Conservation (phyloP, 2,113 vertebrate species). For the rabbit (Oryctolagus cuniculus) region mOryCun1.1 NC_091439.1:36551001-36551500, state of each 20-base stretch:
- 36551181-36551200: not conserved
- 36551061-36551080: not conserved
- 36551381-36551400: too few relatives aligned
- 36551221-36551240: not conserved
- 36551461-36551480: not conserved
- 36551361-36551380: too few relatives aligned
- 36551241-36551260: not conserved
- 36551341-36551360: too few relatives aligned
- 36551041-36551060: conserved; percentile 14
- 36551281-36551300: too few relatives aligned
- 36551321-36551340: too few relatives aligned
- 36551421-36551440: too few relatives aligned
- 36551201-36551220: not conserved
- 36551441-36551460: too few relatives aligned
- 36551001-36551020: conserved; percentile 1
- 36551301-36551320: too few relatives aligned
- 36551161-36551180: not conserved
- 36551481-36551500: not conserved
- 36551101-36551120: not conserved
- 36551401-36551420: too few relatives aligned
- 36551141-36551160: not conserved
- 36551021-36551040: not conserved
- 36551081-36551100: not conserved
- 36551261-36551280: not conserved
- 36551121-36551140: not conserved